Conservation (phyloP, 1,140 invertebrate species). For the Ostrea denselamellosa region DNA sequence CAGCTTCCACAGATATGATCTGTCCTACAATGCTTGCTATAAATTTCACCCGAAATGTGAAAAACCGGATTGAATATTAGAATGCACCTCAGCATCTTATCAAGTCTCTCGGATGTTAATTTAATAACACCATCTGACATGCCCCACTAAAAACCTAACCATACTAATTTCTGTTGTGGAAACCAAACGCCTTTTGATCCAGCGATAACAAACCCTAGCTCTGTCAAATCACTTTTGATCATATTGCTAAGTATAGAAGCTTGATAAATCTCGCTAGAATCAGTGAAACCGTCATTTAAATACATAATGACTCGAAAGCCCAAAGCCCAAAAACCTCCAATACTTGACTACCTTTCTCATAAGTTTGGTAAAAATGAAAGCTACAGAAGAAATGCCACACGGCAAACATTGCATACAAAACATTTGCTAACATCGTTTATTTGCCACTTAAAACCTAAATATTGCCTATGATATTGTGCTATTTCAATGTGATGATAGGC, state of each 20-base stretch:
- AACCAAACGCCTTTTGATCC: slow-evolving; percentile 41
- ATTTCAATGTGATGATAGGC: not conserved
- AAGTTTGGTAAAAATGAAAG: not conserved
- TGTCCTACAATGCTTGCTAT: slow-evolving; percentile 52
- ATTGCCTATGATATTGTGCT: not conserved
- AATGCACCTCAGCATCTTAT: not conserved
- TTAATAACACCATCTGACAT: slow-evolving; percentile 36
- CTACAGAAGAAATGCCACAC: not conserved
- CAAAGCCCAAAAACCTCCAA: not conserved
- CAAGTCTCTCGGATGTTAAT: not conserved
- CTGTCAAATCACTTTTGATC: not conserved
- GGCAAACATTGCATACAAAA: not conserved
- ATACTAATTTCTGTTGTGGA: slow-evolving; percentile 26
- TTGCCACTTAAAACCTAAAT: not conserved
- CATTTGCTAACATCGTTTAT: not conserved
- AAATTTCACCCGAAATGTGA: slow-evolving; percentile 22
- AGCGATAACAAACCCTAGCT: slow-evolving; percentile 40
- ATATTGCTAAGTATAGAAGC: not conserved
- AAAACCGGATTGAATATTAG: not conserved
- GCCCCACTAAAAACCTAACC: slow-evolving; percentile 47
- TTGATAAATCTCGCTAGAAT: not conserved
- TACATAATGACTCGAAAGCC: not conserved
- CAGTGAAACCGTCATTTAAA: not conserved
- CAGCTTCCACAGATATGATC: slow-evolving; percentile 50
- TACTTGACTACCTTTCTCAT: not conserved